phyloP scores from a whole-genome alignment of 2,797 vertebrate genomes.

The Diplodus sargus region DNA sequence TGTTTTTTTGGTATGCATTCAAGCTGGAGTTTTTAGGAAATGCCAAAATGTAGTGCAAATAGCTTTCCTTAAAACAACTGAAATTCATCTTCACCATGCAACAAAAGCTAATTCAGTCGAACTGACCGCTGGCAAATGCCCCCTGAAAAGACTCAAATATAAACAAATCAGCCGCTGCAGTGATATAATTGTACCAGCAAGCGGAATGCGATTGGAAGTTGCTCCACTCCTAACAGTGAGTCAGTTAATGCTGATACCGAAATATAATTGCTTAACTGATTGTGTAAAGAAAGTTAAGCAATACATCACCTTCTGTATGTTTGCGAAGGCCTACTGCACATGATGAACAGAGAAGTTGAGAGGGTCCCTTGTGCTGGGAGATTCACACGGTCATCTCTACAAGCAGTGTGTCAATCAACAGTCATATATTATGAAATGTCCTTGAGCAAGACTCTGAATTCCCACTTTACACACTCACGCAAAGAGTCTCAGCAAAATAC shows the following conservation, averaged over 20 bases:
- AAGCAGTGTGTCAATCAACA: constrained; percentile 25
- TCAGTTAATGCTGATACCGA: too few species aligned
- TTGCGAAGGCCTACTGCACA: neutral
- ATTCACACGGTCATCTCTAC: constrained; percentile 8
- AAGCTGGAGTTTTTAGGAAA: neutral
- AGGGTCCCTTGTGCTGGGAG: neutral
- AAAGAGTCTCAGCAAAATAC: neutral
- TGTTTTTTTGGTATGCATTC: neutral
- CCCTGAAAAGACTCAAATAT: neutral
- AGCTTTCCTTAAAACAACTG: neutral
- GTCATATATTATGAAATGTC: constrained; percentile 15
- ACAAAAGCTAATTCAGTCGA: neutral
- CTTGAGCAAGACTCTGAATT: constrained; percentile 48
- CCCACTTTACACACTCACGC: neutral
- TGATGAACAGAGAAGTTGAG: neutral
- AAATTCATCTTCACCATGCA: neutral
- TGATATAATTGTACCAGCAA: neutral
- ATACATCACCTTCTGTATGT: neutral
- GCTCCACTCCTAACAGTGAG: neutral
- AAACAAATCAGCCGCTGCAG: neutral
- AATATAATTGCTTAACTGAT: too few species aligned
- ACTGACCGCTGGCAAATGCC: neutral
- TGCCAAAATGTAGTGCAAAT: neutral
- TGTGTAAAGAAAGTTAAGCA: neutral
- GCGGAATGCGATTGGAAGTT: neutral